Evolutionary conservation across 2,113 vertebrate genomes (phyloP).

Genomic region (Oreochromis spilurus): DNA sequence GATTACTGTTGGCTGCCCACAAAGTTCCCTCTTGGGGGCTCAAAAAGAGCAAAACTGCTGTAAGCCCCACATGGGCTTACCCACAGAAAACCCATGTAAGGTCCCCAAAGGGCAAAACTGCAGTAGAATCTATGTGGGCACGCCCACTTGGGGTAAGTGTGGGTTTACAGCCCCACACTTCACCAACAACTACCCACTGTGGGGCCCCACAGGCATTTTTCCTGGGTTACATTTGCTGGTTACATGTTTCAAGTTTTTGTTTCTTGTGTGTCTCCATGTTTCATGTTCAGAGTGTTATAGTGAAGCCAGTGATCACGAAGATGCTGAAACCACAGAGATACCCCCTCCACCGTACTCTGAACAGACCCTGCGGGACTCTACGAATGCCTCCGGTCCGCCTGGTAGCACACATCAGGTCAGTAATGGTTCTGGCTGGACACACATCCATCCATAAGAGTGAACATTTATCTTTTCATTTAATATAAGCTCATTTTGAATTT

Average conservation of each 20-base stretch:
- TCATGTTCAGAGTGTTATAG: conserved; percentile 87
- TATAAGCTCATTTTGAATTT: not conserved
- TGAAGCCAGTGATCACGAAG: conserved; percentile 91
- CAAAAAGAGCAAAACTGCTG: not conserved
- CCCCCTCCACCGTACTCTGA: conserved; percentile 77
- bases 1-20: not conserved
- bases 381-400: conserved; percentile 45
- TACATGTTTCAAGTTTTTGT: not conserved
- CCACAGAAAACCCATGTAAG: not conserved
- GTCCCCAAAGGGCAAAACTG: rapidly evolving
- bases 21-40: not conserved
- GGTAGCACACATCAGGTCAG: conserved; percentile 59
- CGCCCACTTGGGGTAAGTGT: not conserved
- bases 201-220: not conserved
- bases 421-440: not conserved
- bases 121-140: not conserved
- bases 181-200: not conserved
- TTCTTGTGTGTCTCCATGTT: not conserved
- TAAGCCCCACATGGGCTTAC: not conserved
- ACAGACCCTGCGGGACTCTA: conserved; percentile 52
- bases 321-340: conserved; percentile 79
- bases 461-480: not conserved
- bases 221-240: not conserved
- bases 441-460: rapidly evolving
- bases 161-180: not conserved